These are phyloP conservation scores for Dendrolimus pini DNA, from an alignment of 2,888 invertebrate genomes.

Conservation along the genomic window DNA sequence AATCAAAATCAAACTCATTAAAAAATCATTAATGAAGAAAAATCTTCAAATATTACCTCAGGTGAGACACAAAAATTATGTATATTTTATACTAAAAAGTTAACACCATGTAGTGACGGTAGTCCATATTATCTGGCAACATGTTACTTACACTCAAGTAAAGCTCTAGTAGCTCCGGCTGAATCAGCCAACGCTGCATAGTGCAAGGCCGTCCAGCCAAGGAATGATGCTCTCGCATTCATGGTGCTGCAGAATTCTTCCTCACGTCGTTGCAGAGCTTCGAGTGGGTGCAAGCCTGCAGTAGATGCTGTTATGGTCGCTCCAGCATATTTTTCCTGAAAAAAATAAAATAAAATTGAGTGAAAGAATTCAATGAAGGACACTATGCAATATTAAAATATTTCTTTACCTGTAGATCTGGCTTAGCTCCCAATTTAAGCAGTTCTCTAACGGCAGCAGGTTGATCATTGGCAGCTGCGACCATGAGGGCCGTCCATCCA, in stretches of 20 bases:
- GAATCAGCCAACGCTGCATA: constrained; percentile 90
- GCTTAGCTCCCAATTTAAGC: constrained; percentile 85
- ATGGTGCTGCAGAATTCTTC: constrained; percentile 87
- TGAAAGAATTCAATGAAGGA: background rate
- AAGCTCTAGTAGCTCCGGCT: constrained; percentile 74
- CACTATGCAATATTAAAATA: too few species aligned
- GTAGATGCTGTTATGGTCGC: constrained; percentile 80
- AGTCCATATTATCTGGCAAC: too few species aligned
- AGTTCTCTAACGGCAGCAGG: constrained; percentile 76
- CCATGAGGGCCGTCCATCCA: constrained; percentile 93
- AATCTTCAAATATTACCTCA: too few species aligned
- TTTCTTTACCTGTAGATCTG: constrained; percentile 79
- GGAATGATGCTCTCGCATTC: constrained; percentile 84
- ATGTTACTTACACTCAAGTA: constrained; percentile 71
- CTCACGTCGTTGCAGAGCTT: constrained; percentile 83
- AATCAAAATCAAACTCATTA: too few species aligned
- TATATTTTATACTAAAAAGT: too few species aligned
- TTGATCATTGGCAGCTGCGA: constrained; percentile 88
- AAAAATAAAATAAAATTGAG: background rate
- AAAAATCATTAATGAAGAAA: too few species aligned
- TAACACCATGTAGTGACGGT: too few species aligned
- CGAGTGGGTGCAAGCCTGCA: constrained; percentile 82
- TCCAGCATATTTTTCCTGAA: constrained; percentile 74
- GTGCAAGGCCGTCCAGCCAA: constrained; percentile 92
- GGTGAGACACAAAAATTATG: too few species aligned